Percentiles rank a stretch among this genome's conserved stretches.
phyloP scores from a whole-genome alignment of 2,113 vertebrate species.

The Nyctereutes procyonoides region DNA sequence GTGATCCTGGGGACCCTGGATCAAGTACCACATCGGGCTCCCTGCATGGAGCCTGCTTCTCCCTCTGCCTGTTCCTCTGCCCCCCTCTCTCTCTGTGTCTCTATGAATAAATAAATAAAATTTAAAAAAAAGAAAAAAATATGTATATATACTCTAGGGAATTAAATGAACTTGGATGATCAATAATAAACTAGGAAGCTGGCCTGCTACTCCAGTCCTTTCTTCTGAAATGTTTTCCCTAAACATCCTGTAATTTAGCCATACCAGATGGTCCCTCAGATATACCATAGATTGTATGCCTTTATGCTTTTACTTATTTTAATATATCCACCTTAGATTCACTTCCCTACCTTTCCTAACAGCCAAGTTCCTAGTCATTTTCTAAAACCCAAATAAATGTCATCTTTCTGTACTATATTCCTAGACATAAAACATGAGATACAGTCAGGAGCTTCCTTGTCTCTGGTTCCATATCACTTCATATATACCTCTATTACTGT shows the following conservation, averaged over 20 bases:
- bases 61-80: no score
- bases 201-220: background rate
- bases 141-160: background rate
- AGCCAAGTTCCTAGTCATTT: background rate
- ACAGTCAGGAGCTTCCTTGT: background rate
- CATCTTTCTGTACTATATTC: background rate
- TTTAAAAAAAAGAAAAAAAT: no score
- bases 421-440: background rate
- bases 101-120: no score
- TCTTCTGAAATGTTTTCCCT: slow-evolving; percentile 28
- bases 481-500: slow-evolving; percentile 16
- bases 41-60: no score
- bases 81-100: no score
- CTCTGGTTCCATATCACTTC: slow-evolving; percentile 10
- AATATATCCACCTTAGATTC: background rate
- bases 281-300: background rate
- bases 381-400: slow-evolving; percentile 12
- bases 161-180: slow-evolving; percentile 1
- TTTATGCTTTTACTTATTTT: slow-evolving; percentile 50
- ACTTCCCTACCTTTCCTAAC: slow-evolving; percentile 14
- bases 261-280: background rate
- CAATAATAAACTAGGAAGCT: background rate
- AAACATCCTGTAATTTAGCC: background rate
- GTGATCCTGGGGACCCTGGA: no score
- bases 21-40: no score